These are phyloP conservation scores for Sinosuthora webbiana DNA, from an alignment of 2,113 vertebrate genomes.

Conservation along the genomic window DNA sequence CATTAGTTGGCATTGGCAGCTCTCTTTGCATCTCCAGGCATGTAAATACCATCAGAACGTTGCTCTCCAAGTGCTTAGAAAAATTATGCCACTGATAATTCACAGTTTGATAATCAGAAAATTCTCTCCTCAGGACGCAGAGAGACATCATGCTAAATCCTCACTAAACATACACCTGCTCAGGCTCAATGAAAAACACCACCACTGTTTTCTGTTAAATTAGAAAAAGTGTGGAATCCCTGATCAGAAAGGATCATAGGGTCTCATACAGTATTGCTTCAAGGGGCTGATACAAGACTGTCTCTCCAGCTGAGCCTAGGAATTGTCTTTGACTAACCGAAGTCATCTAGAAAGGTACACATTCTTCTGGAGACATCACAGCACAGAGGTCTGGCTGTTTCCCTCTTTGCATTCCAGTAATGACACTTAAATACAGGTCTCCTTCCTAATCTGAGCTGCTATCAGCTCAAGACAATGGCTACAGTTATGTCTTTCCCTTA, in stretches of 20 bases:
- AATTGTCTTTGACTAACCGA: background rate
- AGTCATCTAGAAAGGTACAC: background rate
- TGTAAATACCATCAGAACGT: background rate
- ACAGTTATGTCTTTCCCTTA: background rate
- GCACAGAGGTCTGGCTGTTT: background rate
- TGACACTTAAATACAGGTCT: background rate
- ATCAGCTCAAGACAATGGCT: background rate
- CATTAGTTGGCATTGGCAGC: background rate
- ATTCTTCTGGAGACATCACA: background rate
- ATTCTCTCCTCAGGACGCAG: background rate
- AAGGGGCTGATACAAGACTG: background rate
- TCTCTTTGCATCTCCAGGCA: background rate
- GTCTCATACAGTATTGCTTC: background rate
- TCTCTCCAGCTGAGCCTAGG: background rate
- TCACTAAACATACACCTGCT: background rate
- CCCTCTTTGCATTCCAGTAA: background rate
- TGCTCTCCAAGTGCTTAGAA: background rate
- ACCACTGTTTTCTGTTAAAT: background rate
- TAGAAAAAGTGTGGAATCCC: background rate
- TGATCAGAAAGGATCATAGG: background rate
- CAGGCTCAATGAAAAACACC: background rate
- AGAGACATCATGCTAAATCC: background rate
- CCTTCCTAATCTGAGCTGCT: background rate
- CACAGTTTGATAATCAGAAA: slow-evolving; percentile 1
- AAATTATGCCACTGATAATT: background rate